phyloP scores from a whole-genome alignment of 2,797 vertebrate genomes.

The Pseudomugil tenellus region DNA sequence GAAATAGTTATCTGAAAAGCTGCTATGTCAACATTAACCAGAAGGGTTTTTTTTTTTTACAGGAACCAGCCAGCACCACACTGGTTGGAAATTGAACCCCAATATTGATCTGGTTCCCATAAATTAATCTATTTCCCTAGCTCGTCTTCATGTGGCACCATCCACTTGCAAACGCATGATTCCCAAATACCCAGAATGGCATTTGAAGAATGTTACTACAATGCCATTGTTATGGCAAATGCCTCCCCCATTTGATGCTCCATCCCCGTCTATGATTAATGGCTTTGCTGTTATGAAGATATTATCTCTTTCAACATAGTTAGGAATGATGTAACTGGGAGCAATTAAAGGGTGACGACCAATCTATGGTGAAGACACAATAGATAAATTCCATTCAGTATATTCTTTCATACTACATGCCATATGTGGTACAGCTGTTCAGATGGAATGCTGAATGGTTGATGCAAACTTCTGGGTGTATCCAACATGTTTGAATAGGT shows the following conservation, averaged over 20 bases:
- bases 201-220: conserved; percentile 74
- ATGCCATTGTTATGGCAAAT: conserved; percentile 79
- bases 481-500: neutral
- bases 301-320: conserved; percentile 42
- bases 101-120: conserved; percentile 7
- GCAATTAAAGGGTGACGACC: conserved; percentile 34
- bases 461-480: neutral
- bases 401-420: conserved; percentile 6
- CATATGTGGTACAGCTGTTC: neutral
- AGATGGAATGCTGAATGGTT: conserved; percentile 1
- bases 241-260: conserved; percentile 55
- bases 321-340: conserved; percentile 39
- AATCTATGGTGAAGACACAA: neutral
- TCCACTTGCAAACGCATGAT: conserved; percentile 19
- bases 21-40: neutral
- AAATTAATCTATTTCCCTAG: conserved; percentile 18
- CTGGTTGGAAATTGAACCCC: neutral
- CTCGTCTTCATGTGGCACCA: conserved; percentile 20
- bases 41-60: neutral
- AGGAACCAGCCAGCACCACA: neutral
- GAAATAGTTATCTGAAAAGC: neutral
- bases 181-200: conserved; percentile 36
- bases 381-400: neutral
- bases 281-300: conserved; percentile 45
- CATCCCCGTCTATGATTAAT: conserved; percentile 63